Percentiles rank a stretch among this genome's conserved stretches.
These are phyloP conservation scores for Puffinus mauretanicus DNA, from an alignment of 2,113 vertebrate species.

Conservation along the genomic window DNA sequence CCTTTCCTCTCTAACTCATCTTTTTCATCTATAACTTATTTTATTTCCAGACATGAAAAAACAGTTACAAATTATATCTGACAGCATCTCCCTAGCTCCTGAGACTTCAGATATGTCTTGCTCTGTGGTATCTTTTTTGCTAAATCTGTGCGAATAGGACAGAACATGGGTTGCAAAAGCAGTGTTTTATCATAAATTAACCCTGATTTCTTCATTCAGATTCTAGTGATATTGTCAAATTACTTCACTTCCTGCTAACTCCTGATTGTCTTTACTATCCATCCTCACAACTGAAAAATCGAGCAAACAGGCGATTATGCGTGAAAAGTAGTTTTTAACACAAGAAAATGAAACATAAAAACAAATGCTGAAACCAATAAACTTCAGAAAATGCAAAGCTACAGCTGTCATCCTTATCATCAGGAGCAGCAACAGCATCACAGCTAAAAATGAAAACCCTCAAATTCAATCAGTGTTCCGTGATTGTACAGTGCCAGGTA, in stretches of 20 bases:
- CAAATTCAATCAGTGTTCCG: not conserved
- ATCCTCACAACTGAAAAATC: not conserved
- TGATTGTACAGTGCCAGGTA: not conserved
- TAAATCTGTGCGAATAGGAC: constrained; percentile 45
- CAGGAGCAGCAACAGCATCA: not conserved
- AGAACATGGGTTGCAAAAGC: not conserved
- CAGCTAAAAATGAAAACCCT: not conserved
- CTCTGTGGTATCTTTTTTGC: not conserved
- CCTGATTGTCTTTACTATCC: not conserved
- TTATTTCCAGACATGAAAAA: constrained; percentile 45
- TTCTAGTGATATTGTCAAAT: not conserved
- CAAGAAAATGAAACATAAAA: not conserved
- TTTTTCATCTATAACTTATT: constrained; percentile 8
- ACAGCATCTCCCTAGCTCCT: constrained; percentile 24
- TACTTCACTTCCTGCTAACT: not conserved
- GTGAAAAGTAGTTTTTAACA: not conserved
- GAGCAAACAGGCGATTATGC: not conserved
- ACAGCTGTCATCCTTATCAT: not conserved
- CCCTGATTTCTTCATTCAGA: constrained; percentile 15
- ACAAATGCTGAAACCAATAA: not conserved
- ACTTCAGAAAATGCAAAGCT: constrained; percentile 17
- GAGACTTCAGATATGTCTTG: not conserved
- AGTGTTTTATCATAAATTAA: constrained; percentile 55
- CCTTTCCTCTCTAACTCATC: not conserved
- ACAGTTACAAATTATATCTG: constrained; percentile 43